Conservation (phyloP, 2,797 vertebrate genomes). For the Taenioides sp. region DNA sequence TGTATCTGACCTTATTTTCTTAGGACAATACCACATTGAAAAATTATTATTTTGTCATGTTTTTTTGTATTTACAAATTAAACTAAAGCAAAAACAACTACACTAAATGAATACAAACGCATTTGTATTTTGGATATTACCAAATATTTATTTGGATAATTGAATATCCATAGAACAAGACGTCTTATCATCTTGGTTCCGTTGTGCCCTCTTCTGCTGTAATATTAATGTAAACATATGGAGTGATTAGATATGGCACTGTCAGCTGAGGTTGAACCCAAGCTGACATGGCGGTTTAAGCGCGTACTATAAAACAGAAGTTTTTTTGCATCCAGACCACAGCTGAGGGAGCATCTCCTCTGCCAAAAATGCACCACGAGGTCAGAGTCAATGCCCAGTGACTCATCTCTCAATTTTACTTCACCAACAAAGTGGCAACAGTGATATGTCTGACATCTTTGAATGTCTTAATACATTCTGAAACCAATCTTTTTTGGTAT, state of each 20-base stretch:
- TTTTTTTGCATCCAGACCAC: conserved; percentile 63
- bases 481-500: conserved; percentile 34
- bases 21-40: not conserved
- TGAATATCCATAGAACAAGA: not conserved
- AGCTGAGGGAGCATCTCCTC: conserved; percentile 47
- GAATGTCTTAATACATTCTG: conserved; percentile 16
- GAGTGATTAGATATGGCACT: conserved; percentile 34
- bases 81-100: too few relatives aligned
- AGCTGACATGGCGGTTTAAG: conserved; percentile 54
- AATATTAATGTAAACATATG: conserved; percentile 30
- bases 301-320: conserved; percentile 58
- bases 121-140: not conserved
- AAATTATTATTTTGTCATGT: not conserved
- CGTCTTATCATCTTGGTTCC: not conserved
- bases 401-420: conserved; percentile 64
- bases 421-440: conserved; percentile 38
- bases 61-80: not conserved
- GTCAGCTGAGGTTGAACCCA: conserved; percentile 44
- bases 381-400: conserved; percentile 53
- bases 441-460: conserved; percentile 3
- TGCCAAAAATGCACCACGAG: conserved; percentile 62
- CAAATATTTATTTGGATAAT: not conserved
- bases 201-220: not conserved
- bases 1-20: too few relatives aligned
- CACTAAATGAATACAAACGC: too few relatives aligned